Percentiles rank a stretch among this genome's conserved stretches.
These are phyloP conservation scores for Sorex fumeus DNA, from an alignment of 2,113 vertebrate species.

Conservation along the genomic window DNA sequence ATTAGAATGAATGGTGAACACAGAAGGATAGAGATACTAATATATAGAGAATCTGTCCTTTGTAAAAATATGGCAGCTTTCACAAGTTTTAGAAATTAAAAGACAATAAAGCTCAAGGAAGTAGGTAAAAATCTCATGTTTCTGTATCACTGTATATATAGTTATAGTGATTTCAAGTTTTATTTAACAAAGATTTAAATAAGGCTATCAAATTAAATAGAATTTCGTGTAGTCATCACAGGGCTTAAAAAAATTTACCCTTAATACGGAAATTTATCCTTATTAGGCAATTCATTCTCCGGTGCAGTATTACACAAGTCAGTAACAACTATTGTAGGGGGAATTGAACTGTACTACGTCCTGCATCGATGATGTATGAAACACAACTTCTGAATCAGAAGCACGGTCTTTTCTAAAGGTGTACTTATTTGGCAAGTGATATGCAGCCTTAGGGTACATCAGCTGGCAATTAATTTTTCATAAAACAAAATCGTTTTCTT, in stretches of 20 bases:
- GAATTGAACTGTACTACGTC: constrained; percentile 88
- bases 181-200: constrained; percentile 51
- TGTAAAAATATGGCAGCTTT: background rate
- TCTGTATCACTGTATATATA: background rate
- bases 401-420: constrained; percentile 89
- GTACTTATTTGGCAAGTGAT: constrained; percentile 92
- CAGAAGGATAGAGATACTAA: background rate
- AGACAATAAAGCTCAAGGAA: background rate
- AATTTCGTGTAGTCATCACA: constrained; percentile 76
- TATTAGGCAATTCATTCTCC: constrained; percentile 87
- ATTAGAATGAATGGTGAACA: background rate
- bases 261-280: constrained; percentile 86
- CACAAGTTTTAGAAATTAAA: constrained; percentile 28
- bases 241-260: constrained; percentile 78
- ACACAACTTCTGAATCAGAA: constrained; percentile 88
- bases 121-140: background rate
- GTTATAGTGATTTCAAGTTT: constrained; percentile 18
- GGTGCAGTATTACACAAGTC: constrained; percentile 88
- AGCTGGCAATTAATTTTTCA: constrained; percentile 93
- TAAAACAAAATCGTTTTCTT: constrained; percentile 90
- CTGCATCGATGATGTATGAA: constrained; percentile 87
- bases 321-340: constrained; percentile 87
- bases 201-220: constrained; percentile 47
- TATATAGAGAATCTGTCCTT: background rate
- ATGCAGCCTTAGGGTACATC: constrained; percentile 92